phyloP scores from a whole-genome alignment of 2,888 invertebrate species.

The Flabesymbios commensalis region DNA sequence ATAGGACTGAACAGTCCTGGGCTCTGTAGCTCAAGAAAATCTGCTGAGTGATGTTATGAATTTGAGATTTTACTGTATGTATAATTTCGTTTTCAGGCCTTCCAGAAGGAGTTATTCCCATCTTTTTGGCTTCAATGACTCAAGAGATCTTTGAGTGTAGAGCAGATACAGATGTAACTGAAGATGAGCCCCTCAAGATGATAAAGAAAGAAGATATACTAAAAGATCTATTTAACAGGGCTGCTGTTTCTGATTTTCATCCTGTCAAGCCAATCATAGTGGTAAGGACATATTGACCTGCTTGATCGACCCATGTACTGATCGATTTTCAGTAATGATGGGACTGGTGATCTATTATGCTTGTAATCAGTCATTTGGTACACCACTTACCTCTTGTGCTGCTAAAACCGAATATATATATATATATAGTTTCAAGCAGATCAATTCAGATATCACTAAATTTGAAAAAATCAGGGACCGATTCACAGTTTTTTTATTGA shows the following conservation, averaged over 20 bases:
- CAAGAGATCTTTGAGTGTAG: constrained; percentile 56
- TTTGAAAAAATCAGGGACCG: no score
- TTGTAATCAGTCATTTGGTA: no score
- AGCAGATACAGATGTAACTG: constrained; percentile 56
- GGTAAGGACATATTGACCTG: constrained; percentile 35
- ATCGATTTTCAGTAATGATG: background rate
- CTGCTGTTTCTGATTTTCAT: constrained; percentile 59
- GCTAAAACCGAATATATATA: no score
- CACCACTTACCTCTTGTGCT: no score
- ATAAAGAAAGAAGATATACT: constrained; percentile 56
- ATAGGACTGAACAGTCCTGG: no score
- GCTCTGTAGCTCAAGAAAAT: no score
- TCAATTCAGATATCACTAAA: no score
- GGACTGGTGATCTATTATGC: background rate
- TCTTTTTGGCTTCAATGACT: constrained; percentile 58
- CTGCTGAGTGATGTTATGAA: no score
- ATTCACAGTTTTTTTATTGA: no score
- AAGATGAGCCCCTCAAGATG: constrained; percentile 53
- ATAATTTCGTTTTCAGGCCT: constrained; percentile 40
- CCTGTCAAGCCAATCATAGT: constrained; percentile 55
- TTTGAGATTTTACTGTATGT: no score
- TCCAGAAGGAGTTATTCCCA: constrained; percentile 52
- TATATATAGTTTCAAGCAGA: no score
- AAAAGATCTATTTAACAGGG: constrained; percentile 55
- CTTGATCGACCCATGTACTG: background rate